phyloP scores from a whole-genome alignment of 2,797 vertebrate species.

The Crenuchus spilurus region DNA sequence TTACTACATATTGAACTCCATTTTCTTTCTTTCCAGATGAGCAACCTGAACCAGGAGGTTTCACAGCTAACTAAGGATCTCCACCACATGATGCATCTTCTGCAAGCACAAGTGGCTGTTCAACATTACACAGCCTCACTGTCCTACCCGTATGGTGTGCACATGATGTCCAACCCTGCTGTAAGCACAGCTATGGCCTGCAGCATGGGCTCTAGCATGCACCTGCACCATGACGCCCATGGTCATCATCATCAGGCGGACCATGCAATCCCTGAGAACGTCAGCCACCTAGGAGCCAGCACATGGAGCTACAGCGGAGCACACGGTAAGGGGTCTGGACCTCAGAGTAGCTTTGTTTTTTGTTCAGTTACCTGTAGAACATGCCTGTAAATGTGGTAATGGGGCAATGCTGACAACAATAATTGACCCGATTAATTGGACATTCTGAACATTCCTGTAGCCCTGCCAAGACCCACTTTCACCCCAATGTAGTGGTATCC shows the following conservation, averaged over 20 bases:
- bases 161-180: conserved; percentile 59
- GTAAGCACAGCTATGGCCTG: conserved; percentile 56
- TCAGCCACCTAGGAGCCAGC: conserved; percentile 34
- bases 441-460: too few species aligned
- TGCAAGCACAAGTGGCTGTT: conserved; percentile 78
- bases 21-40: conserved; percentile 77
- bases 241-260: conserved; percentile 22
- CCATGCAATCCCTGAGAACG: conserved; percentile 24
- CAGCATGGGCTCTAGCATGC: conserved; percentile 60
- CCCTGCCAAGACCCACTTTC: too few species aligned
- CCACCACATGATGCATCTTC: conserved; percentile 86
- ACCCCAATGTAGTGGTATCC: too few species aligned
- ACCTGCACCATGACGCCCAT: conserved; percentile 59
- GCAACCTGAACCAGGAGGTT: conserved; percentile 87
- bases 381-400: too few species aligned
- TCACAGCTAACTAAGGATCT: conserved; percentile 88
- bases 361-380: too few species aligned
- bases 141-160: conserved; percentile 64
- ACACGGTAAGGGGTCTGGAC: conserved; percentile 18
- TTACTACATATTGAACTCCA: not conserved
- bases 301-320: conserved; percentile 59
- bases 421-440: too few species aligned
- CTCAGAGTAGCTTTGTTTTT: too few species aligned
- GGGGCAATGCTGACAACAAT: too few species aligned
- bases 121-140: conserved; percentile 66